phyloP scores from a whole-genome alignment of 2,888 invertebrate genomes.

The Polydrusus cervinus region DNA sequence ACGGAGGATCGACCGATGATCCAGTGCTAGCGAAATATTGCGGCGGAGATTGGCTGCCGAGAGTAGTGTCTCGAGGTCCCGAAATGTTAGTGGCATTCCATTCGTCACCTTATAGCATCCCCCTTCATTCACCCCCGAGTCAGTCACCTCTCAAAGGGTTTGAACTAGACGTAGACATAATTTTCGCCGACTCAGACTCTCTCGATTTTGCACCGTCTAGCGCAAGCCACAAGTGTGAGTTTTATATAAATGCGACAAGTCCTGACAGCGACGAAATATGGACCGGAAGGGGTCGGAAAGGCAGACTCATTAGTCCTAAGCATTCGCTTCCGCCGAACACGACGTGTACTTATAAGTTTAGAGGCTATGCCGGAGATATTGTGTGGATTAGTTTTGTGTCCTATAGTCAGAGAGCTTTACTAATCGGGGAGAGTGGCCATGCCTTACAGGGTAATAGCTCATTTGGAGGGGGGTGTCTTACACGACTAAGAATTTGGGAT shows the following conservation, averaged over 20 bases:
- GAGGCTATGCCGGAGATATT: slow-evolving; percentile 84
- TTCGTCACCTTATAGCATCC: slow-evolving; percentile 88
- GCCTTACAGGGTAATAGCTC: slow-evolving; percentile 65
- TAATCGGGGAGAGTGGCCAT: slow-evolving; percentile 72
- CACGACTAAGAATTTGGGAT: slow-evolving; percentile 84
- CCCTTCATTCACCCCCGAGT: slow-evolving; percentile 78
- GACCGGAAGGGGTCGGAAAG: slow-evolving; percentile 80
- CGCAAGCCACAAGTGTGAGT: slow-evolving; percentile 76
- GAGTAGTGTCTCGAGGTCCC: slow-evolving; percentile 84
- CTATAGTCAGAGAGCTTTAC: slow-evolving; percentile 85
- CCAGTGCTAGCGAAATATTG: slow-evolving; percentile 90
- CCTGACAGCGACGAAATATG: slow-evolving; percentile 75
- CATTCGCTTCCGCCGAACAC: slow-evolving; percentile 91
- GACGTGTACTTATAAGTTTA: slow-evolving; percentile 90
- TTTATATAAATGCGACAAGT: slow-evolving; percentile 84
- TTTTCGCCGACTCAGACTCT: slow-evolving; percentile 91
- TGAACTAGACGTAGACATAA: slow-evolving; percentile 90
- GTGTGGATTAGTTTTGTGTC: slow-evolving; percentile 93
- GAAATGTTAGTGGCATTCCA: slow-evolving; percentile 92
- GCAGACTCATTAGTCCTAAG: slow-evolving; percentile 83
- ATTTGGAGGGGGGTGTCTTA: slow-evolving; percentile 76
- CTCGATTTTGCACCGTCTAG: slow-evolving; percentile 83
- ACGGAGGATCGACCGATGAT: slow-evolving; percentile 88
- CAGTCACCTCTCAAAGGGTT: slow-evolving; percentile 85
- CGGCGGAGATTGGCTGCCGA: slow-evolving; percentile 89